Evolutionary conservation across 2,797 vertebrate genomes (phyloP), one percentile per base, ranked within the genome.

Genomic region (Coranthus polyacanthus): DNA sequence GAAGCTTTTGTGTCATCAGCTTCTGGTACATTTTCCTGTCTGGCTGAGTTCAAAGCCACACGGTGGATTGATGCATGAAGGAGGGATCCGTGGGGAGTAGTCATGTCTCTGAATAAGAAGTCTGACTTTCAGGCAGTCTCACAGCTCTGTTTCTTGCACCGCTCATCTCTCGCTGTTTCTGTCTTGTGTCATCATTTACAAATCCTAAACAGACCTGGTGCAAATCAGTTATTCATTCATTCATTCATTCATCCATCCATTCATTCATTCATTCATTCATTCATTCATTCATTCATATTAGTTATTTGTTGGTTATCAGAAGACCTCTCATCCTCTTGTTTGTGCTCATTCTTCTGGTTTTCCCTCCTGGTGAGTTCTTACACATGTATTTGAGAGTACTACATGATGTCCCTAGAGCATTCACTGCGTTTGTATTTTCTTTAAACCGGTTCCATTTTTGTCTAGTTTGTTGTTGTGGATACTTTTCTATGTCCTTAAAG

Each of bases 31-130:
- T 60, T 62, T 56, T 17, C 26, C 43, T 56, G 29, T 38, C 17
- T 18, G 43, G 34, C 34, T 41, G 10, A 68, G 58, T 65, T 73
- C 22, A 75, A 69, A 75, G 46, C 51, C 6, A n/a, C 22, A 11
- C 9, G 34, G 24, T 32, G 24, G n/a, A 45, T 67, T 56, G 34
- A 13, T 51, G 59, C 49, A 39, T 7, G 16, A 47, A 47, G 78
- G 39, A 68, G 38, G 57, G 16, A 67, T 68, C 77, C 49, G 72
- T 38, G 24, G 63, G 68, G 73, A 78, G 24, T 20, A 41, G 42
- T 68, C 62, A 55, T 68, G 66, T 62, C 67, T 43, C 58, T 64
- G 53, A 66, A 71, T 45, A 56, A 60, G 39, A 39, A 47, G 32
- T 47, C 70, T 64, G 64, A 32, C 42, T 72, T 60, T 63, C 21